Base-by-base conservation (phyloP, 2,888 invertebrate species). In the Ophioninae sp. region DNA sequence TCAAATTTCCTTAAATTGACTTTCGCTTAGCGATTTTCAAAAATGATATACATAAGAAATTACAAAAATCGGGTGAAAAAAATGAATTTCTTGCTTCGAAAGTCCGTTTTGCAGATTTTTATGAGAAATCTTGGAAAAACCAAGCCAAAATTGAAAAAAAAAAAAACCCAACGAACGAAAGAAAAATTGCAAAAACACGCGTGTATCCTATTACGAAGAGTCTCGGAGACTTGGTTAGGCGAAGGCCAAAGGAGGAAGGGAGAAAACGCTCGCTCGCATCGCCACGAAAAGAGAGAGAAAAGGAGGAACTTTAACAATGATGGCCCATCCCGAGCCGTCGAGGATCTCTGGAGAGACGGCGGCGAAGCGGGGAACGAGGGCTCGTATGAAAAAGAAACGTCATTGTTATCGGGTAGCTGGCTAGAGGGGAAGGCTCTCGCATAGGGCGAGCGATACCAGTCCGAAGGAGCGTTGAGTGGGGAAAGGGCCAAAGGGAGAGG, bases 301-400 rank as follows among this genome's bases (percentile, higher is more conserved):
- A 74, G 68, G 75, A 30, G 30, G 30, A 30, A 30, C 30, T 30
- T 84, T 84, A 84, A 84, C 84, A 84, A 84, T 84, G 84, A 84
- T 84, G 79, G 75, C 76, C 75, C 20, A 13, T 41, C 67, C 63
- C 56, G 59, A 82, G 83, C 75, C 76, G 82, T 65, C 81, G 82
- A 68, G 75, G 80, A 83, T 78, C 75, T 71, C 79, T 61, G 83
- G 67, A 78, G 72, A 63, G 63, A 73, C 56, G 59, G 64, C 63
- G 71, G 37, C 44, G 68, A 68, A 41, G 10, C 68, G 85, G 80
- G 82, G 64, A 76, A 30, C 30, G 30, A 3, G 85, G 79, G 76
- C 71, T 65, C 81, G n/a, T 83, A 79, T 85, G 82, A 87, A 86
- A 86, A 84, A 85, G 87, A 81, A 85, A 84, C 84, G 69, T 85